These are phyloP conservation scores for Nephrocerus scutellatus DNA, from an alignment of 2,888 invertebrate species.

Conservation along the genomic window DNA sequence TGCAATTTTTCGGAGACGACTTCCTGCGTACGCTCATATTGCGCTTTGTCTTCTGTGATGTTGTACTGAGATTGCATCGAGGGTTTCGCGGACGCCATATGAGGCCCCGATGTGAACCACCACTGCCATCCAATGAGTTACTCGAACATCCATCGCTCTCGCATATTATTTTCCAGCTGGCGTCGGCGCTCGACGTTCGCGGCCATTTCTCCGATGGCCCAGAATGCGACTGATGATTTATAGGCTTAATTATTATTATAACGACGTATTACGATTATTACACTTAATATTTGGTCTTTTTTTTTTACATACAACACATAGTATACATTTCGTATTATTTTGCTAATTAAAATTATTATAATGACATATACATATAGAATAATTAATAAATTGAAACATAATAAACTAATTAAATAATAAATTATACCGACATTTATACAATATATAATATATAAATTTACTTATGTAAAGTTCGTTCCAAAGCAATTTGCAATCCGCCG, in stretches of 20 bases:
- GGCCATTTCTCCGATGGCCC: conserved; percentile 48
- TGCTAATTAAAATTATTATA: conserved; percentile 26
- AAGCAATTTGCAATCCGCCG: no score
- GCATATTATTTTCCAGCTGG: conserved; percentile 74
- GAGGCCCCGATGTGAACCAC: conserved; percentile 78
- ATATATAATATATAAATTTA: no score
- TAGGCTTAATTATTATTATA: conserved; percentile 25
- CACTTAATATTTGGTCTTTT: not conserved
- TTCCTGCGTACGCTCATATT: conserved; percentile 82
- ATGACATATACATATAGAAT: no score
- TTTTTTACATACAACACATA: not conserved
- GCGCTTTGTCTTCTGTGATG: conserved; percentile 90
- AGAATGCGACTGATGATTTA: conserved; percentile 49
- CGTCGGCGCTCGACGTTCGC: conserved; percentile 75
- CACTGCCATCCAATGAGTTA: conserved; percentile 78
- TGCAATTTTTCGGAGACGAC: conserved; percentile 91
- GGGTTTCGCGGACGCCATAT: conserved; percentile 77
- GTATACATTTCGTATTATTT: not conserved
- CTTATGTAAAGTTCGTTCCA: no score
- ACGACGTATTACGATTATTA: conserved; percentile 20
- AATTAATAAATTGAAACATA: no score
- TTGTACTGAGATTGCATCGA: conserved; percentile 80
- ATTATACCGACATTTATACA: no score
- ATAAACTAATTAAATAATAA: conserved; percentile 22
- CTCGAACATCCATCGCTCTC: conserved; percentile 76